Base-by-base conservation (phyloP, 92 coral and sea anemone genomes). In the Anthopleura xanthogrammica region DNA sequence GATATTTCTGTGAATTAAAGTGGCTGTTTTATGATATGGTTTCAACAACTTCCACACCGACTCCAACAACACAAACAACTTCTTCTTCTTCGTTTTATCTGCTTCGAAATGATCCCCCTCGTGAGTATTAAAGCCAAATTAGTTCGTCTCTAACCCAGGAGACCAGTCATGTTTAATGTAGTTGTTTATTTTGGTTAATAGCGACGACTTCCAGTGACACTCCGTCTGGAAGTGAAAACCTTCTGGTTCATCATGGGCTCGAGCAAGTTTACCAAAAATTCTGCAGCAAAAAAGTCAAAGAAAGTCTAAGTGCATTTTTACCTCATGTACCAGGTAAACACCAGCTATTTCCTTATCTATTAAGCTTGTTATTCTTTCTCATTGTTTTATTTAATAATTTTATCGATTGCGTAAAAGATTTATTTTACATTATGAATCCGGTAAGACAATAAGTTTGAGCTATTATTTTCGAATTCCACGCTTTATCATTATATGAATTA, bases 251-350 rank as follows among this genome's bases (percentile, higher is more conserved):
- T 83, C 94, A 96, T 82, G 99, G 99, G 79, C 83, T 94, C 29
- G 98, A 96, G 24, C 97, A 96, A 85, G 89, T 93, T 8, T 95
- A 95, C 79, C 99, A 96, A 72, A 96, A 96, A 78, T 93, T 91
- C 75, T 93, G 94, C 85, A 93, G 98, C 77, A 96, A 94, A 79
- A 96, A 96, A 84, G 91, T 95, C 52, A 96, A 96, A 83, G 99
- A 96, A 77, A 91, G 95, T 42, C 82, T 96, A 39, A 96, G 99
- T 82, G 87, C 98, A n/a, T 96, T 96, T 86, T 91, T 96, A 41
- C 98, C 99, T 8, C 94, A 94, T 83, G 87, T 96, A 20, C 98
- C 99, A 75, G 99, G 99, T 96, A 92, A 77, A 16, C 48, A 73
- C 41, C 2, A 46, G 72, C 17, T 52, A 9, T n/a, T 52, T 41